Conservation (phyloP, 2,797 vertebrate genomes). For the Pipistrellus nathusii region DNA sequence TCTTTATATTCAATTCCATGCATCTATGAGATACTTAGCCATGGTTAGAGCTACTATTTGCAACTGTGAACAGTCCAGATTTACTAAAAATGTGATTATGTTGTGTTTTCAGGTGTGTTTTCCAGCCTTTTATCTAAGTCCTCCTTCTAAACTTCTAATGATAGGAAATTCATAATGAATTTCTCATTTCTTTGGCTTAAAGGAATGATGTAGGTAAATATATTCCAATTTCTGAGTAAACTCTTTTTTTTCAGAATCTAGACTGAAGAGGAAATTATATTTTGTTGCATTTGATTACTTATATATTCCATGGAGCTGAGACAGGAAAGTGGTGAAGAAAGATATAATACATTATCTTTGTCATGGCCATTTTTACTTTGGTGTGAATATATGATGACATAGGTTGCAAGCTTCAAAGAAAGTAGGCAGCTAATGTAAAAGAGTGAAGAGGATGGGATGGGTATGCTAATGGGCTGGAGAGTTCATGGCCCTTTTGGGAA, state of each 20-base stretch:
- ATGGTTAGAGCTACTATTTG: background rate
- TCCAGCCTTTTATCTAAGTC: background rate
- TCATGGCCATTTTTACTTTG: conserved; percentile 12
- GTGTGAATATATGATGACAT: conserved; percentile 30
- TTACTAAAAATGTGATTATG: background rate
- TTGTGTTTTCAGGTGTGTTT: conserved; percentile 10
- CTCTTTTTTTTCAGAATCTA: conserved; percentile 5
- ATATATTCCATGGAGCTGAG: background rate
- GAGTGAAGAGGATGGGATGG: background rate
- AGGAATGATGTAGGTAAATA: conserved; percentile 26
- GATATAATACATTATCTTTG: background rate
- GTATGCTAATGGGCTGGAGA: background rate
- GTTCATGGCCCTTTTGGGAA: background rate
- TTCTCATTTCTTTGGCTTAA: conserved; percentile 48
- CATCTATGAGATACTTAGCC: background rate
- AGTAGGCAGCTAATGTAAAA: background rate
- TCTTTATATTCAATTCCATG: background rate
- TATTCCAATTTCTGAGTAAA: conserved; percentile 28
- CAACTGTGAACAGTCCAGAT: background rate
- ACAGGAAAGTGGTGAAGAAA: background rate
- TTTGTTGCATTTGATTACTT: conserved; percentile 41
- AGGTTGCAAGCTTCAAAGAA: background rate
- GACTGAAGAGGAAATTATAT: background rate
- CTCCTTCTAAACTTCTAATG: conserved; percentile 36
- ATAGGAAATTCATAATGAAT: background rate